Conservation (phyloP, 2,113 vertebrate species). For the Diadophis punctatus region DNA sequence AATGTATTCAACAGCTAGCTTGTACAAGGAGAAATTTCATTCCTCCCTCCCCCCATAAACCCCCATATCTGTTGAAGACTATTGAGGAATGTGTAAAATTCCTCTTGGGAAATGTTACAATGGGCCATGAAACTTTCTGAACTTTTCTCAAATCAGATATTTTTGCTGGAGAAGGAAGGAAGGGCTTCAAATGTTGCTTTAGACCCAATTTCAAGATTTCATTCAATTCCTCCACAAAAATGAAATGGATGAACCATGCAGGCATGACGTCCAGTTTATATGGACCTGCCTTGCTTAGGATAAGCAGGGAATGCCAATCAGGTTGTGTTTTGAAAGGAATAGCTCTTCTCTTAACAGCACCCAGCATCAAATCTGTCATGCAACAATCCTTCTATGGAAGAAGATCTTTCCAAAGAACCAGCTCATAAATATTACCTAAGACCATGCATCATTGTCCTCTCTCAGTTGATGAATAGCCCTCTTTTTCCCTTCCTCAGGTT, state of each 20-base stretch:
- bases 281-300: background rate
- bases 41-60: too few species aligned
- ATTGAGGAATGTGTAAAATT: background rate
- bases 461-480: slow-evolving; percentile 47
- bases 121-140: background rate
- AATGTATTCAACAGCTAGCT: background rate
- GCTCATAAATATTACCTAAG: slow-evolving; percentile 34
- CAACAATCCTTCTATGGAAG: slow-evolving; percentile 31
- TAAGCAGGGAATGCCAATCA: background rate
- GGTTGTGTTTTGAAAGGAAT: background rate
- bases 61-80: background rate
- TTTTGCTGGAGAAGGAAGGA: background rate
- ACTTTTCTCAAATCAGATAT: background rate
- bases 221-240: background rate
- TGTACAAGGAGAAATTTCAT: background rate
- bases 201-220: background rate
- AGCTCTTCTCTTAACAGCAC: background rate
- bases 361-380: slow-evolving; percentile 22
- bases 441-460: slow-evolving; percentile 50
- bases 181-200: background rate
- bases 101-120: background rate
- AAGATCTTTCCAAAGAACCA: slow-evolving; percentile 39
- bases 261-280: background rate
- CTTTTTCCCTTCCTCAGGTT: slow-evolving; percentile 59
- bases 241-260: background rate